A percentile compares a stretch with the other conserved stretches of the same genome.
Evolutionary conservation across 2,888 invertebrate species (phyloP).

Genomic region (Heliconius ismenius): DNA sequence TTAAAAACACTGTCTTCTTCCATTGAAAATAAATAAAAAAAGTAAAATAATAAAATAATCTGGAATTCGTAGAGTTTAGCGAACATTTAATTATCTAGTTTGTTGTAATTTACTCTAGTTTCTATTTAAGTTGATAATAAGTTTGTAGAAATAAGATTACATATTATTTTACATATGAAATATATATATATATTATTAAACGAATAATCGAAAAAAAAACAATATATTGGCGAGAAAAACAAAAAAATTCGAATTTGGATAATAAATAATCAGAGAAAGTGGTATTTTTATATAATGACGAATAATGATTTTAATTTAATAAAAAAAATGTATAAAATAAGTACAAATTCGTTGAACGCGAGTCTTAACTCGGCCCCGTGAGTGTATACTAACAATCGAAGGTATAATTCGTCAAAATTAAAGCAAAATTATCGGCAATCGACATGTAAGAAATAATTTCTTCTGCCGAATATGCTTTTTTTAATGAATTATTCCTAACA

Average conservation of each 20-base stretch:
- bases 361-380: constrained; percentile 65
- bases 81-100: constrained; percentile 36
- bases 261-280: constrained; percentile 60
- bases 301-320: constrained; percentile 60
- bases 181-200: constrained; percentile 40
- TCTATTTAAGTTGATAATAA: constrained; percentile 42
- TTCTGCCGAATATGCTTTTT: constrained; percentile 53
- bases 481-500: constrained; percentile 60
- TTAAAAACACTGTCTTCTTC: constrained; percentile 13
- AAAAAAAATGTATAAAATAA: constrained; percentile 60
- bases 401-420: constrained; percentile 59
- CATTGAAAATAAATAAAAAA: constrained; percentile 15
- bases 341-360: constrained; percentile 72
- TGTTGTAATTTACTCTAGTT: constrained; percentile 40
- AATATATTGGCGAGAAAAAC: constrained; percentile 50
- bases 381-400: constrained; percentile 61
- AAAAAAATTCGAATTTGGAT: constrained; percentile 70
- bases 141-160: constrained; percentile 41
- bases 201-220: constrained; percentile 49
- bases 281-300: constrained; percentile 76
- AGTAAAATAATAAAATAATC: constrained; percentile 3
- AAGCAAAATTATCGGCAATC: constrained; percentile 51
- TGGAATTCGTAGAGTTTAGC: constrained; percentile 14
- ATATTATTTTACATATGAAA: constrained; percentile 37
- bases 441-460: constrained; percentile 30